These are phyloP conservation scores for Oryctes rhinoceros DNA, from an alignment of 1,140 invertebrate species.

Conservation along the genomic window DNA sequence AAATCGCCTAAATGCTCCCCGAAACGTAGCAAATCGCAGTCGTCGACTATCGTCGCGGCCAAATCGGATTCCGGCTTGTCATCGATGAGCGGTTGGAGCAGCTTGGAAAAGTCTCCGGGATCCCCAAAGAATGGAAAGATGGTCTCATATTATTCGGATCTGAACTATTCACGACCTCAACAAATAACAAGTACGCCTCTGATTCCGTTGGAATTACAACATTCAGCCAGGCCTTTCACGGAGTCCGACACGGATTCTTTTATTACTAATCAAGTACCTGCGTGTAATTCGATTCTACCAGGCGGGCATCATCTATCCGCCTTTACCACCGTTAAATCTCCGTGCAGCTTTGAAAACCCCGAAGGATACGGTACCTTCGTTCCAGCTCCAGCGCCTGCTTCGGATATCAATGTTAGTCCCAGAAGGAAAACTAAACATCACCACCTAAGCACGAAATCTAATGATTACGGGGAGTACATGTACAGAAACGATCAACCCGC, in stretches of 20 bases:
- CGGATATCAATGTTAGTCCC: slow-evolving; percentile 61
- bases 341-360: slow-evolving; percentile 58
- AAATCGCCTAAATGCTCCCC: slow-evolving; percentile 79
- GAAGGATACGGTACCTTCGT: slow-evolving; percentile 63
- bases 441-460: slow-evolving; percentile 41
- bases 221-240: slow-evolving; percentile 48
- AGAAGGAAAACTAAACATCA: slow-evolving; percentile 54
- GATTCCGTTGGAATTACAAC: slow-evolving; percentile 30
- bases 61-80: slow-evolving; percentile 86
- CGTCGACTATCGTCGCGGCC: slow-evolving; percentile 71
- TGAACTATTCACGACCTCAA: slow-evolving; percentile 41
- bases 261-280: slow-evolving; percentile 57
- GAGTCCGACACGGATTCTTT: slow-evolving; percentile 59
- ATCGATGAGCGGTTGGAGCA: slow-evolving; percentile 86
- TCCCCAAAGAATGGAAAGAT: slow-evolving; percentile 66
- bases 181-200: neutral
- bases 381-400: slow-evolving; percentile 63
- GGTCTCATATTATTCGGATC: slow-evolving; percentile 48
- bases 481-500: slow-evolving; percentile 68
- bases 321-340: slow-evolving; percentile 63
- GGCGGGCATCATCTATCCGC: slow-evolving; percentile 63
- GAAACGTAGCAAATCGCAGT: slow-evolving; percentile 73
- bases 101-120: slow-evolving; percentile 82
- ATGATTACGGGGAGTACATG: slow-evolving; percentile 62
- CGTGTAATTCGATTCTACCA: slow-evolving; percentile 56